These are phyloP conservation scores for Tragelaphus scriptus DNA, from an alignment of 2,113 vertebrate genomes.

Conservation along the genomic window DNA sequence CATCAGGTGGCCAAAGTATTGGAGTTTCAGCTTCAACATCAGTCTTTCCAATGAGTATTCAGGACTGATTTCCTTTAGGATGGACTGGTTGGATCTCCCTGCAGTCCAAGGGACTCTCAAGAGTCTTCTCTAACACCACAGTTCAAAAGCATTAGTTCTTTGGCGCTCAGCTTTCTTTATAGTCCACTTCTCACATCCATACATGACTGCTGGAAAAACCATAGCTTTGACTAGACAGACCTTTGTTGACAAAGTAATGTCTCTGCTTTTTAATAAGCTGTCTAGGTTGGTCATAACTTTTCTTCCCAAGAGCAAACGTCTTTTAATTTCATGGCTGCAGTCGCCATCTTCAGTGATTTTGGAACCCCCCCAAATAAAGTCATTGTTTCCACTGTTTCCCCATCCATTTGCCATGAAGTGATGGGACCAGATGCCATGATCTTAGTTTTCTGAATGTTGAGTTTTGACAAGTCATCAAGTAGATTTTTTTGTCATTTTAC, in stretches of 20 bases:
- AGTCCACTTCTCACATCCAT: background rate
- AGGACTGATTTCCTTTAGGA: background rate
- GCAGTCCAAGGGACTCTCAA: background rate
- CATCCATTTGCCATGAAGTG: background rate
- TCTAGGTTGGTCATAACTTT: background rate
- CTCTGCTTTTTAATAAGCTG: background rate
- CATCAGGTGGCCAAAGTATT: background rate
- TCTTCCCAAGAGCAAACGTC: background rate
- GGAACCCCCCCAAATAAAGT: background rate
- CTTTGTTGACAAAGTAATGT: background rate
- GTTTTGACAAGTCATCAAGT: background rate
- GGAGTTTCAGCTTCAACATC: background rate
- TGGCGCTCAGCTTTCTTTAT: accelerated
- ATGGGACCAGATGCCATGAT: background rate
- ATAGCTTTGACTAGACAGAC: background rate
- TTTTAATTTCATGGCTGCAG: background rate
- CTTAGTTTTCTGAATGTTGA: background rate
- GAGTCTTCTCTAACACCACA: background rate
- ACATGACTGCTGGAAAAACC: background rate
- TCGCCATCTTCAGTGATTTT: background rate
- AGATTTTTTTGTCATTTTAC: background rate
- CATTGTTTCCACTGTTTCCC: background rate
- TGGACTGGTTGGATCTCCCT: background rate
- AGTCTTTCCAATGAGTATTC: background rate
- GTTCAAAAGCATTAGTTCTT: background rate